These are phyloP conservation scores for Drosophila parvula DNA, from an alignment of 1,140 invertebrate species.

Conservation along the genomic window DNA sequence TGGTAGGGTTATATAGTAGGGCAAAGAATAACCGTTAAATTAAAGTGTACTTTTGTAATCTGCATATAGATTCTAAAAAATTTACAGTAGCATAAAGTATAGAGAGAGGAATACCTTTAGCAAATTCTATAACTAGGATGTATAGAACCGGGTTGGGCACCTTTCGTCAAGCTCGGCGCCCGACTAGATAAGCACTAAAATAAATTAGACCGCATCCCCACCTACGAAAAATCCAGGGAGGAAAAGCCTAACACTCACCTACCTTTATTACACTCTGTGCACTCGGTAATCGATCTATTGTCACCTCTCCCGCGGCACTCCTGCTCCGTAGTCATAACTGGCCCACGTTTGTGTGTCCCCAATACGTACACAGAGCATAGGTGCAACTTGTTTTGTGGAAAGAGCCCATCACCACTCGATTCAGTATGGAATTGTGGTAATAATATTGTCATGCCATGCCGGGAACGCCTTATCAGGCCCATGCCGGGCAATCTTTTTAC, in stretches of 20 bases:
- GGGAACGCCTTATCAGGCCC: conserved; percentile 29
- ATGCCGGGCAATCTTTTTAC: conserved; percentile 38
- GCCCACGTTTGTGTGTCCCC: conserved; percentile 2
- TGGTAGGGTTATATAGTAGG: no score
- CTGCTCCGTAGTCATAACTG: not conserved
- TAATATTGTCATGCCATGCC: conserved; percentile 53
- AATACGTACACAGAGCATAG: not conserved
- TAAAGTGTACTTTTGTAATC: no score
- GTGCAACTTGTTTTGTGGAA: conserved; percentile 19
- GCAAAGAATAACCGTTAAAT: not conserved
- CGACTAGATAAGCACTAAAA: not conserved
- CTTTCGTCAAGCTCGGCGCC: no score
- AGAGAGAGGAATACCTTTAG: no score
- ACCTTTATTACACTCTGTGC: conserved; percentile 2
- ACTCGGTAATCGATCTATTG: conserved; percentile 12
- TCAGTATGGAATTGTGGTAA: conserved; percentile 9
- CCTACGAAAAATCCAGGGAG: not conserved
- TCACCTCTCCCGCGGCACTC: not conserved
- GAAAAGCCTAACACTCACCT: not conserved
- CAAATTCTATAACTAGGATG: no score
- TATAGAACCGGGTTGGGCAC: no score
- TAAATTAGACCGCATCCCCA: not conserved
- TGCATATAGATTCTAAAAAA: no score
- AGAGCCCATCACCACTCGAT: conserved; percentile 2
- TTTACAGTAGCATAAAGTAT: no score